Base-by-base conservation (phyloP, 2,888 invertebrate genomes). In the Helicoverpa assulta region DNA sequence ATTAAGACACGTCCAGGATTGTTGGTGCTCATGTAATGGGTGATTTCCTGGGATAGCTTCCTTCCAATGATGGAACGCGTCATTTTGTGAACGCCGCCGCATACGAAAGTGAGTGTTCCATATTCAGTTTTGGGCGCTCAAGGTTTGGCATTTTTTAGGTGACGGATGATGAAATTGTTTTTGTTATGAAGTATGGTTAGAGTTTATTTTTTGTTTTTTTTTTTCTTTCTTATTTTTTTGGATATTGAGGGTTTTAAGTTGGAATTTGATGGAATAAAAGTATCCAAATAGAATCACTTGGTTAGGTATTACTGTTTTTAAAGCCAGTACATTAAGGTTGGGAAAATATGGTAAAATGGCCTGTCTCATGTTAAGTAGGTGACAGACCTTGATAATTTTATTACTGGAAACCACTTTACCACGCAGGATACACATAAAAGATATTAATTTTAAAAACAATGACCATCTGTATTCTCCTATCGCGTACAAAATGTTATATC, bases 21-120 rank as follows among this genome's bases (percentile, higher is more conserved):
- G 82, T 82, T 65, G 70, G 63, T 69, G 54, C 67, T 65, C 59
- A 57, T 73, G 69, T 76, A 79, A 73, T 80, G 50, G 80, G 26
- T 55, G 66, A 80, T 80, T 79, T 73, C 57, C 68, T 59, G 51
- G 57, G 62, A 78, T 69, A 62, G 67, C 59, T 81, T 80, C 76
- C 78, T 76, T 60, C 26, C 57, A 40, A 51, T 69, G 67, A 71
- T 73, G 67, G 60, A 71, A 76, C 47, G 68, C 73, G 76, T 66
- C 76, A 66, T 70, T 73, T 51, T 29, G 59, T 62, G 64, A 70
- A 52, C 53, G 54, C 19, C 21, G 37, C 56, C 54, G 62, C 59
- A 79, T 66, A 67, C 65, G 53, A 62, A 75, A 80, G 33, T 19
- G 67, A 70, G 61, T 76, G 53, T 53, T 79, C 52, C 74, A 78